These are phyloP conservation scores for Cynocephalus volans DNA, from an alignment of 2,113 vertebrate species.

Conservation along the genomic window DNA sequence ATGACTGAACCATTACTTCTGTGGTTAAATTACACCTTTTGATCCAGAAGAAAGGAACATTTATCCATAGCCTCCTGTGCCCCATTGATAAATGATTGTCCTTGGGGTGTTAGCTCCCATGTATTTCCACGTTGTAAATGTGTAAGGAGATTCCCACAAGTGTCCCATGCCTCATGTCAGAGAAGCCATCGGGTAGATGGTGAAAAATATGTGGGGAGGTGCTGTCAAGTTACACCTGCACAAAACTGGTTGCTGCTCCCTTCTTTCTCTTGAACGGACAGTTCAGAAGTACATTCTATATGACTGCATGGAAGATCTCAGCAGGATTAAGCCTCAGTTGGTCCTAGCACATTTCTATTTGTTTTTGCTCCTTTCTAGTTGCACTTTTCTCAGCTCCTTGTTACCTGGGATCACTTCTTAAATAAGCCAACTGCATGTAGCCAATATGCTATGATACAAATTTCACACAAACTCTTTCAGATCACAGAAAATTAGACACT, in stretches of 20 bases:
- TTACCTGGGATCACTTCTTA: constrained; percentile 8
- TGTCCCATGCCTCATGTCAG: neutral
- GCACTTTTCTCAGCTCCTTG: neutral
- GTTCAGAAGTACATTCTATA: neutral
- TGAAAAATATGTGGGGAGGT: neutral
- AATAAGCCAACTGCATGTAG: neutral
- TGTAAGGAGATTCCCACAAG: neutral
- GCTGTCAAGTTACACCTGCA: neutral
- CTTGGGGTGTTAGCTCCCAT: neutral
- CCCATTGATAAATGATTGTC: neutral
- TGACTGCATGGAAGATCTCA: neutral
- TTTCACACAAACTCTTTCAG: neutral
- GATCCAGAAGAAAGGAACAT: neutral
- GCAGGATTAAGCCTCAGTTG: neutral
- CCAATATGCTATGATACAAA: neutral
- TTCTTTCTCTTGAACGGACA: neutral
- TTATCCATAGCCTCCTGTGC: neutral
- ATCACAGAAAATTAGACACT: neutral
- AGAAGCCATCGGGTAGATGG: neutral
- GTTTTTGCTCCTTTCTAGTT: neutral
- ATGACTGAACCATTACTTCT: neutral
- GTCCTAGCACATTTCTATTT: neutral
- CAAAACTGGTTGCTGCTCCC: neutral
- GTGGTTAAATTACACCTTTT: neutral
- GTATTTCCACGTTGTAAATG: neutral